These are phyloP conservation scores for Hycleus phaleratus DNA, from an alignment of 1,140 invertebrate genomes.

Conservation along the genomic window DNA sequence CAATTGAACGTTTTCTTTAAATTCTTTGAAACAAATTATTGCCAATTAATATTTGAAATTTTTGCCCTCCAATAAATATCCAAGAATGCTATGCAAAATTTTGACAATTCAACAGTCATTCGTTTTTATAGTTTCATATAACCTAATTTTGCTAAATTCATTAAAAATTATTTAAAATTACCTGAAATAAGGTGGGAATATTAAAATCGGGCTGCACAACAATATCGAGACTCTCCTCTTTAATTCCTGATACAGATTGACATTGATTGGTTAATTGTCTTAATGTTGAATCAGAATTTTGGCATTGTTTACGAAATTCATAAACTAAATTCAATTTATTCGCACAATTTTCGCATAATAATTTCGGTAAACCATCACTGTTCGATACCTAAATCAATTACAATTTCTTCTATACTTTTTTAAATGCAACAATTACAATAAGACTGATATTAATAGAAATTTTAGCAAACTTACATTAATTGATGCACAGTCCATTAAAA, in stretches of 20 bases:
- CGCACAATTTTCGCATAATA: constrained; percentile 39
- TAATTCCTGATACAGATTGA: constrained; percentile 8
- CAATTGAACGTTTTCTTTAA: not conserved
- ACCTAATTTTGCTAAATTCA: constrained; percentile 3
- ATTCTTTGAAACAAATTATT: not conserved
- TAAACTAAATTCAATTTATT: constrained; percentile 38
- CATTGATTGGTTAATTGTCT: constrained; percentile 25
- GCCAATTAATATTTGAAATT: not conserved
- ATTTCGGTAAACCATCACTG: constrained; percentile 40
- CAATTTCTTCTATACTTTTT: not conserved
- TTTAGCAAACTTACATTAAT: constrained; percentile 42
- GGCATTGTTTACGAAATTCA: constrained; percentile 41
- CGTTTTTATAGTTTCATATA: constrained; percentile 3
- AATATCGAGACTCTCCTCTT: constrained; percentile 23
- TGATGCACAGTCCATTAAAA: constrained; percentile 51
- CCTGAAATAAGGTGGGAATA: constrained; percentile 5
- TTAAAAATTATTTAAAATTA: no score
- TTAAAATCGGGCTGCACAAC: constrained; percentile 34
- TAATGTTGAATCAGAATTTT: constrained; percentile 48
- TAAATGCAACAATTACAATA: no score
- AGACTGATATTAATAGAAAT: not conserved
- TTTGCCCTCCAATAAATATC: no score
- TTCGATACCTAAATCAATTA: constrained; percentile 30
- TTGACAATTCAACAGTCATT: no score
- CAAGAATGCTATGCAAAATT: no score